Evolutionary conservation across 1,140 invertebrate genomes (phyloP).

Genomic region (Drosophila malerkotliana): DNA sequence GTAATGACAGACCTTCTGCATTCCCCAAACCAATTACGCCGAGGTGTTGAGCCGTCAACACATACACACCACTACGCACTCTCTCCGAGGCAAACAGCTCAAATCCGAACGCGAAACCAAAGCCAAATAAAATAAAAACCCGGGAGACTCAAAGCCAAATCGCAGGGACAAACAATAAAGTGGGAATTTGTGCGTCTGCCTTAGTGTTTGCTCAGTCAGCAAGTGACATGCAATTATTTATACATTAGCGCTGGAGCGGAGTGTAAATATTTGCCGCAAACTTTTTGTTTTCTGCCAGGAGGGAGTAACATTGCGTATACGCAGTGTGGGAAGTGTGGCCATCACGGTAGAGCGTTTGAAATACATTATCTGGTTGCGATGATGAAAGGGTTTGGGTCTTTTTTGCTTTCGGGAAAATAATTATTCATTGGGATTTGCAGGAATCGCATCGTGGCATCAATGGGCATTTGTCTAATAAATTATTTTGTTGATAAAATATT

Average conservation of each 20-base stretch:
- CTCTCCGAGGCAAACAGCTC: conserved; percentile 6
- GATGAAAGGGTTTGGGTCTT: conserved; percentile 8
- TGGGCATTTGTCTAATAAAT: neutral
- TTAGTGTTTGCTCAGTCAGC: conserved; percentile 52
- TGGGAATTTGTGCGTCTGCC: conserved; percentile 37
- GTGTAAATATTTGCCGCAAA: conserved; percentile 62
- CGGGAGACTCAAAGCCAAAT: conserved; percentile 21
- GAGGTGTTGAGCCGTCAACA: conserved; percentile 62
- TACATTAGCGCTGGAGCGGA: conserved; percentile 56
- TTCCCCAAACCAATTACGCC: conserved; percentile 24
- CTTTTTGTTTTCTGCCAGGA: conserved; percentile 16
- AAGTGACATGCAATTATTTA: conserved; percentile 76
- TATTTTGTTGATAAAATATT: conserved; percentile 32
- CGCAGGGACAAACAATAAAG: conserved; percentile 43
- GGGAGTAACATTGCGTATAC: conserved; percentile 49
- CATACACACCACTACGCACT: neutral
- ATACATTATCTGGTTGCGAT: conserved; percentile 28
- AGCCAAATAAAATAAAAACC: conserved; percentile 17
- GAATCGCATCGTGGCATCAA: too few species aligned
- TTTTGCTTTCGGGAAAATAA: neutral
- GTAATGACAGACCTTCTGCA: conserved; percentile 50
- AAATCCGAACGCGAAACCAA: conserved; percentile 13
- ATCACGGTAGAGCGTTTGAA: conserved; percentile 25
- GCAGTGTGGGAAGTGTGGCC: conserved; percentile 16
- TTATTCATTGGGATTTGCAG: neutral